phyloP scores from a whole-genome alignment of 2,797 vertebrate species.

The Apodemus agrarius region DNA sequence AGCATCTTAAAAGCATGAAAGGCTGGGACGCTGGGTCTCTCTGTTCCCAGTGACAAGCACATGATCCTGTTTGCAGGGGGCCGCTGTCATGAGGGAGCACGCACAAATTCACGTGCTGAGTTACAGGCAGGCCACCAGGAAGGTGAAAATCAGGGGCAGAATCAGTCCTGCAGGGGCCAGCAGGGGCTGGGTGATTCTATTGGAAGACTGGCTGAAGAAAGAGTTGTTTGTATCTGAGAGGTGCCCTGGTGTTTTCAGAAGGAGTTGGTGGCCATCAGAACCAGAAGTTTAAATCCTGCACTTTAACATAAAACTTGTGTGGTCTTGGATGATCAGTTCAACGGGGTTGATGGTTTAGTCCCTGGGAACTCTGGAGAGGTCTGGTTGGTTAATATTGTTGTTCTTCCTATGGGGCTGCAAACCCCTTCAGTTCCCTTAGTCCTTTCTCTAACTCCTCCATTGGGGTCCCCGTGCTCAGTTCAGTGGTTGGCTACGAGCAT shows the following conservation, averaged over 20 bases:
- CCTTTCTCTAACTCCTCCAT: no score
- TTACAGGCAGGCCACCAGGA: not conserved
- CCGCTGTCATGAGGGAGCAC: not conserved
- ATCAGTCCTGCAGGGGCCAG: not conserved
- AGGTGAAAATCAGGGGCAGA: not conserved
- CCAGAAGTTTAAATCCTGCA: not conserved
- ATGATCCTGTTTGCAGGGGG: not conserved
- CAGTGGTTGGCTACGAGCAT: no score
- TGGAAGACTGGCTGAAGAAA: not conserved
- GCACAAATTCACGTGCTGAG: not conserved
- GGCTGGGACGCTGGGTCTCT: not conserved
- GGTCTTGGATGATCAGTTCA: not conserved
- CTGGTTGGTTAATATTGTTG: no score
- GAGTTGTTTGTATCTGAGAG: not conserved
- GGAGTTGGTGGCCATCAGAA: not conserved
- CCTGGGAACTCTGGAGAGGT: no score
- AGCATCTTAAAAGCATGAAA: conserved; percentile 35
- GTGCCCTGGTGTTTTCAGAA: not conserved
- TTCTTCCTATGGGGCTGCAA: no score
- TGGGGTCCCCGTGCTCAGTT: no score
- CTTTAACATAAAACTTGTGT: conserved; percentile 54
- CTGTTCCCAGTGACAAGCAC: not conserved
- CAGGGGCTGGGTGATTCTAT: not conserved
- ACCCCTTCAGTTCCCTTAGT: no score
- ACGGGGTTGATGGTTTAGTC: not conserved